phyloP scores from a whole-genome alignment of 1,140 invertebrate genomes.

The Dreissena polymorpha region DNA sequence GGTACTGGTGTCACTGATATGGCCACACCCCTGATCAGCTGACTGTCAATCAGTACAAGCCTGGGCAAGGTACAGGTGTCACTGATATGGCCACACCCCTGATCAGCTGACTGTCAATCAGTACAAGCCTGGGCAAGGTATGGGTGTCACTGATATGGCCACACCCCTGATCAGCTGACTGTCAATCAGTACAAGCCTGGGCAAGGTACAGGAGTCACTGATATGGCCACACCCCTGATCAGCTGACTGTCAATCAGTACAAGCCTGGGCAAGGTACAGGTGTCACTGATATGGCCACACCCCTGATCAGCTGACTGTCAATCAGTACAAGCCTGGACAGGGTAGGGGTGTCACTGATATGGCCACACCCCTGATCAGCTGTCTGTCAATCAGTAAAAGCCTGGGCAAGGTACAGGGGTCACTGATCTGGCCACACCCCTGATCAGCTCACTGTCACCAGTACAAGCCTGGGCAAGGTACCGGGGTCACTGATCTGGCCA shows the following conservation, averaged over 20 bases:
- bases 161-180: slow-evolving; percentile 92
- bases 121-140: no score
- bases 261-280: slow-evolving; percentile 94
- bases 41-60: no score
- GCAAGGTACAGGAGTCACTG: no score
- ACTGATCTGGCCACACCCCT: slow-evolving; percentile 82
- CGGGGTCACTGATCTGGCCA: no score
- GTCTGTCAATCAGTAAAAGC: slow-evolving; percentile 94
- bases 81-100: no score
- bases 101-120: no score
- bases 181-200: slow-evolving; percentile 95
- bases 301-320: slow-evolving; percentile 96
- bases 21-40: no score
- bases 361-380: slow-evolving; percentile 89
- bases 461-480: slow-evolving; percentile 96
- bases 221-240: slow-evolving; percentile 87
- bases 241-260: slow-evolving; percentile 96
- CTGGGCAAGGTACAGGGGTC: slow-evolving; percentile 97
- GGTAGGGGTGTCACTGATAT: no score
- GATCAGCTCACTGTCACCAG: slow-evolving; percentile 95
- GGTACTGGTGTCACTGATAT: no score
- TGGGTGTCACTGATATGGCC: no score
- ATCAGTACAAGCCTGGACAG: slow-evolving; percentile 94
- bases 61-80: no score
- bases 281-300: no score